A percentile compares a stretch with the other conserved stretches of the same genome.
These are phyloP conservation scores for Sebastes itinus DNA, from an alignment of 2,797 vertebrate species.

Conservation along the genomic window DNA sequence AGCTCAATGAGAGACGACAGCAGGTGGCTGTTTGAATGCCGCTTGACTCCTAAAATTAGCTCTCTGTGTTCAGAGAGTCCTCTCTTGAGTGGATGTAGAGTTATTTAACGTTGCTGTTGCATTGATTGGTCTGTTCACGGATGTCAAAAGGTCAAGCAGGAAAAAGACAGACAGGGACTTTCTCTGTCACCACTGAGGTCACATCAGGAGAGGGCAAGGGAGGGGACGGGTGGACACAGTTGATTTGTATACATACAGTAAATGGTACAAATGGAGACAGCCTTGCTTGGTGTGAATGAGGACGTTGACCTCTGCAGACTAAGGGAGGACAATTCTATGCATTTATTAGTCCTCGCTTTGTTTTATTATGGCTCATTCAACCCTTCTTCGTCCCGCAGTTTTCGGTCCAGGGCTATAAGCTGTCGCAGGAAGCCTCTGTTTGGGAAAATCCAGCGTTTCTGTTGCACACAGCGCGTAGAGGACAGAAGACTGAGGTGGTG, in stretches of 20 bases:
- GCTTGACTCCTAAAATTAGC: constrained; percentile 71
- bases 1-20: constrained; percentile 64
- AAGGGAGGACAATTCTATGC: not conserved
- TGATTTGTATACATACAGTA: constrained; percentile 2
- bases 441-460: constrained; percentile 90
- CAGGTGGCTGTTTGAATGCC: constrained; percentile 77
- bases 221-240: not conserved
- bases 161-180: not conserved
- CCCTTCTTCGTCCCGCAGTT: constrained; percentile 56
- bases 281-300: constrained; percentile 1
- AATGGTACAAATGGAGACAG: constrained; percentile 19
- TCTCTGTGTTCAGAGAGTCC: constrained; percentile 43
- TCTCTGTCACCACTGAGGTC: constrained; percentile 23
- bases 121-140: constrained; percentile 58
- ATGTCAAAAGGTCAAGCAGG: constrained; percentile 4
- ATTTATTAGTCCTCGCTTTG: not conserved
- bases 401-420: constrained; percentile 83
- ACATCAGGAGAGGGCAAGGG: constrained; percentile 10
- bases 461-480: constrained; percentile 74
- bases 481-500: constrained; percentile 75
- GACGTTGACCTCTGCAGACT: not conserved
- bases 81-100: constrained; percentile 29
- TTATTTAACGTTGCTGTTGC: constrained; percentile 57
- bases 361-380: constrained; percentile 3
- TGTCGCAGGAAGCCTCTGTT: constrained; percentile 91